These are phyloP conservation scores for Ochropacha duplaris DNA, from an alignment of 2,888 invertebrate genomes.

Conservation along the genomic window DNA sequence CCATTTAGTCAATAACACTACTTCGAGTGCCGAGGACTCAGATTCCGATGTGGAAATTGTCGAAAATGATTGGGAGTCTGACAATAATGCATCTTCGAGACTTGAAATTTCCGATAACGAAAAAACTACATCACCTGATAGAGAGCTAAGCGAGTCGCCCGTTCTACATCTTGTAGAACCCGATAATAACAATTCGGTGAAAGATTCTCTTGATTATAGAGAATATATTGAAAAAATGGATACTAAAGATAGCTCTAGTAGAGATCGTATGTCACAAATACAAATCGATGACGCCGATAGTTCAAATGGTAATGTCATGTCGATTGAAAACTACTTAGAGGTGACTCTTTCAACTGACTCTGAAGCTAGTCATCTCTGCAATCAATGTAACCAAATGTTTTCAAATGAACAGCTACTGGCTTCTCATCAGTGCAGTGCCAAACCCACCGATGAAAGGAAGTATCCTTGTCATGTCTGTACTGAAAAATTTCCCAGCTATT, in stretches of 20 bases:
- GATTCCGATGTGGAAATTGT: conserved; percentile 81
- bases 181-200: conserved; percentile 73
- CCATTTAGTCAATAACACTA: conserved; percentile 74
- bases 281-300: conserved; percentile 73
- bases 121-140: conserved; percentile 62
- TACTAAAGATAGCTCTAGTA: conserved; percentile 69
- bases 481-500: conserved; percentile 78
- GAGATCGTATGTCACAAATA: conserved; percentile 58
- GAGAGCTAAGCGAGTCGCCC: conserved; percentile 74
- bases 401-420: conserved; percentile 70
- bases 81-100: conserved; percentile 74
- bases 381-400: conserved; percentile 79
- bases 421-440: conserved; percentile 72
- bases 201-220: conserved; percentile 68
- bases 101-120: conserved; percentile 78
- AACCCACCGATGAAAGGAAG: conserved; percentile 75
- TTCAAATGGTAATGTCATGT: conserved; percentile 78
- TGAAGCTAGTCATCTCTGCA: conserved; percentile 78
- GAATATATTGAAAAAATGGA: conserved; percentile 69
- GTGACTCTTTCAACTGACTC: conserved; percentile 79
- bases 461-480: conserved; percentile 80
- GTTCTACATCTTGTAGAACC: conserved; percentile 75
- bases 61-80: conserved; percentile 79
- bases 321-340: conserved; percentile 80
- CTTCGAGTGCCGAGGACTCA: conserved; percentile 75